Evolutionary conservation across 2,888 invertebrate species (phyloP).

Genomic region (Deladenus siricidicola): DNA sequence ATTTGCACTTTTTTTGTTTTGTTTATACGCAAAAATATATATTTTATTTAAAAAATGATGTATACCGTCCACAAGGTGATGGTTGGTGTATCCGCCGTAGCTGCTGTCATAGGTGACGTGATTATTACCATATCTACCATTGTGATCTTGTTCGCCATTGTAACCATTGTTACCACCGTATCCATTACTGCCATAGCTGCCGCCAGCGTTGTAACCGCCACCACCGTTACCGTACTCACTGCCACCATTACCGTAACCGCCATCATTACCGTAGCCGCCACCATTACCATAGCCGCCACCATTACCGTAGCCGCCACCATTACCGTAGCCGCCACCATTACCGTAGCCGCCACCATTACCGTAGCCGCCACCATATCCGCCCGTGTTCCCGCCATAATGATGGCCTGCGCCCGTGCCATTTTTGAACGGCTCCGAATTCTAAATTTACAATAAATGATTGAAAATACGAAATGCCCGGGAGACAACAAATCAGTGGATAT

Average conservation of each 20-base stretch:
- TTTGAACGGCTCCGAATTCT: too few species aligned
- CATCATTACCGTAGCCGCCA: neutral
- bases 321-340: neutral
- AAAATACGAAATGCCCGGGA: too few species aligned
- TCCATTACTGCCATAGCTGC: neutral
- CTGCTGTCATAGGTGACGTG: neutral
- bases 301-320: neutral
- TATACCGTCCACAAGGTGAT: conserved; percentile 5
- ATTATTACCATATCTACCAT: neutral
- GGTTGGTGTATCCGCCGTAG: neutral
- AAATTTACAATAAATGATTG: too few species aligned
- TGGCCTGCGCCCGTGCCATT: neutral
- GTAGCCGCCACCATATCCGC: neutral
- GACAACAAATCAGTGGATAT: too few species aligned
- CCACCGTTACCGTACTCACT: neutral
- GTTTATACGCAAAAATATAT: too few species aligned
- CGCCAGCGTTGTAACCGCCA: neutral
- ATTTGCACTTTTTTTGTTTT: too few species aligned
- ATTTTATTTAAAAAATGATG: too few species aligned
- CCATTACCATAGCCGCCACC: neutral
- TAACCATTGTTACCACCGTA: neutral
- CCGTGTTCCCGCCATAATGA: neutral
- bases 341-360: neutral
- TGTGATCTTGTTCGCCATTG: neutral
- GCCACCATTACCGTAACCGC: neutral